A percentile compares a stretch with the other conserved stretches of the same genome.
These are phyloP conservation scores for Heterotilapia buettikoferi DNA, from an alignment of 2,113 vertebrate genomes.

Conservation along the genomic window DNA sequence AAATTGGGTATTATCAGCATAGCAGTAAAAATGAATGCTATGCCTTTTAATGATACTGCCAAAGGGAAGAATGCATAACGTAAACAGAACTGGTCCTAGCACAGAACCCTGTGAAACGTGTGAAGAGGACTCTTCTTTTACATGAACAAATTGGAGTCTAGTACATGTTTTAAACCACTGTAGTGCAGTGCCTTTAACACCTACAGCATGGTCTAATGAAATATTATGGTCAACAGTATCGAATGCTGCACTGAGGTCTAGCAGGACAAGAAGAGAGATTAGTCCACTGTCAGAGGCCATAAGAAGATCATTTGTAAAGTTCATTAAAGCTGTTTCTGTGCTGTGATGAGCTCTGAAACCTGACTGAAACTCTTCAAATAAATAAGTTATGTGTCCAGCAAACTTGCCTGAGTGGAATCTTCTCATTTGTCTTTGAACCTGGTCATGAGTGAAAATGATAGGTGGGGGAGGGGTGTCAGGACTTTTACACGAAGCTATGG, in stretches of 20 bases:
- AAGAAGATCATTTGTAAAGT: not conserved
- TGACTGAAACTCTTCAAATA: not conserved
- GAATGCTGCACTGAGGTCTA: not conserved
- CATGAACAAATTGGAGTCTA: not conserved
- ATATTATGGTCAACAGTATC: not conserved
- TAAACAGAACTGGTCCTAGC: not conserved
- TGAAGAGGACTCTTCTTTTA: not conserved
- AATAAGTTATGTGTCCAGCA: not conserved
- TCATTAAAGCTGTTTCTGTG: not conserved
- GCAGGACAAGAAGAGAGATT: not conserved
- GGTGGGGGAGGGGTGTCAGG: not conserved
- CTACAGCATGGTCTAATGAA: not conserved
- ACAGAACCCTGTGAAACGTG: accelerated
- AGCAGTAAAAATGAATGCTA: not conserved
- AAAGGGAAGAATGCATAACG: not conserved
- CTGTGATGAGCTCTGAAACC: not conserved
- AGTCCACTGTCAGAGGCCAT: not conserved
- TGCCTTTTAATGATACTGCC: not conserved
- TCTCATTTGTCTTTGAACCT: not conserved
- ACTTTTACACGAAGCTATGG: not conserved
- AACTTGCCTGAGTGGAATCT: not conserved
- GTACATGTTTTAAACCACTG: not conserved
- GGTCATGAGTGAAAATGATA: not conserved
- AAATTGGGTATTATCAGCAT: not conserved
- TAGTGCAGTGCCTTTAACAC: not conserved